Percentiles rank a stretch among this genome's conserved stretches.
These are phyloP conservation scores for Periophthalmodon schlosseri DNA, from an alignment of 2,113 vertebrate genomes.

Conservation along the genomic window DNA sequence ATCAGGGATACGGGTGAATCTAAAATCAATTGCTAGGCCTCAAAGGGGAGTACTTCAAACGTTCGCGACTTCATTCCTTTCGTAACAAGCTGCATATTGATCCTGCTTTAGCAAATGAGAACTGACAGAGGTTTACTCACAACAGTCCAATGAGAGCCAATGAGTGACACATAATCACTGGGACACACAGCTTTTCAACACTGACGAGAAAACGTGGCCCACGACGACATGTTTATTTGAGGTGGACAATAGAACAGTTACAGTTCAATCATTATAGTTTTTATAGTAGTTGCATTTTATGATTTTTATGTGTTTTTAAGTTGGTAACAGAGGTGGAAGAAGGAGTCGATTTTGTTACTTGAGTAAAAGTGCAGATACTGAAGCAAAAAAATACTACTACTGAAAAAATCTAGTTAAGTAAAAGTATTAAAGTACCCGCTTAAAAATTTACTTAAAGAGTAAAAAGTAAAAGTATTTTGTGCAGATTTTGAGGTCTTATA, in stretches of 20 bases:
- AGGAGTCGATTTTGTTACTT: too few relatives aligned
- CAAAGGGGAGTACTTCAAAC: constrained; percentile 60
- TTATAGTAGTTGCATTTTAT: too few relatives aligned
- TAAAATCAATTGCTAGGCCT: constrained; percentile 68
- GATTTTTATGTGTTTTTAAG: neutral
- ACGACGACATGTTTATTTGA: neutral
- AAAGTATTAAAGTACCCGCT: too few relatives aligned
- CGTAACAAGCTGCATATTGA: constrained; percentile 60
- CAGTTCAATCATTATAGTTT: too few relatives aligned
- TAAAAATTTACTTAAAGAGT: too few relatives aligned
- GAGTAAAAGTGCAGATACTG: too few relatives aligned
- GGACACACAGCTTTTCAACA: constrained; percentile 42
- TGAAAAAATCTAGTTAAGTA: too few relatives aligned
- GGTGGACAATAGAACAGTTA: neutral
- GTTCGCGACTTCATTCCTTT: constrained; percentile 57
- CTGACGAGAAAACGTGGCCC: constrained; percentile 1
- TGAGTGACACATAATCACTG: constrained; percentile 57
- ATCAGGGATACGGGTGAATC: constrained; percentile 52
- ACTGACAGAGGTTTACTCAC: constrained; percentile 42
- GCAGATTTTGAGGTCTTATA: too few relatives aligned
- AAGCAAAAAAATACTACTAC: too few relatives aligned
- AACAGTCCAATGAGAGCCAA: constrained; percentile 20
- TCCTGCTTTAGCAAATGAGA: constrained; percentile 62
- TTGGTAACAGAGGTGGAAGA: too few relatives aligned
- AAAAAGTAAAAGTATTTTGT: too few relatives aligned